phyloP scores from a whole-genome alignment of 2,113 vertebrate species.

The Spilogale gracilis region DNA sequence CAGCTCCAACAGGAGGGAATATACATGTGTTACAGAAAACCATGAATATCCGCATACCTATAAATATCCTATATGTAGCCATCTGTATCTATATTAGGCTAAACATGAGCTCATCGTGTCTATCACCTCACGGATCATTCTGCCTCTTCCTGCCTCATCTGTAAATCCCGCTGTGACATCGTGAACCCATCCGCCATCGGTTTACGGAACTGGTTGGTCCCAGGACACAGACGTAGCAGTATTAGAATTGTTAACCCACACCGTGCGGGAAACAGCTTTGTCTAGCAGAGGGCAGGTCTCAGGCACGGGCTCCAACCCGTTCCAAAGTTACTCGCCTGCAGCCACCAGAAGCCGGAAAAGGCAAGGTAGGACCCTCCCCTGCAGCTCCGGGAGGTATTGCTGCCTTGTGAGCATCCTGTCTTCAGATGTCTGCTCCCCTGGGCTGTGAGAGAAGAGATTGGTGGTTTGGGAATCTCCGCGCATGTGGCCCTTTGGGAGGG shows the following conservation, averaged over 20 bases:
- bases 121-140: not conserved
- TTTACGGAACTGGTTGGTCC: not conserved
- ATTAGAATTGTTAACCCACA: not conserved
- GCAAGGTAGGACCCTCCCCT: not conserved
- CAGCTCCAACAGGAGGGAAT: not conserved
- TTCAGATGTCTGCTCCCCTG: too few species aligned
- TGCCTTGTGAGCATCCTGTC: not conserved
- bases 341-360: not conserved
- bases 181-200: not conserved
- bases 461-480: rapidly evolving
- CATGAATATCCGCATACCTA: not conserved
- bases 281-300: not conserved
- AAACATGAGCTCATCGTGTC: not conserved
- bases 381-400: rapidly evolving
- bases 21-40: not conserved
- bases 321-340: rapidly evolving
- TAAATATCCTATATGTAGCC: not conserved
- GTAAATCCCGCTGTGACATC: not conserved
- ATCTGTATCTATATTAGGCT: not conserved
- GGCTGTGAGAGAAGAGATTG: not conserved
- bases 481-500: rapidly evolving
- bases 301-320: rapidly evolving
- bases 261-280: not conserved
- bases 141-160: not conserved
- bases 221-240: not conserved